phyloP scores from a whole-genome alignment of 2,113 vertebrate species.

The Anoplopoma fimbria region DNA sequence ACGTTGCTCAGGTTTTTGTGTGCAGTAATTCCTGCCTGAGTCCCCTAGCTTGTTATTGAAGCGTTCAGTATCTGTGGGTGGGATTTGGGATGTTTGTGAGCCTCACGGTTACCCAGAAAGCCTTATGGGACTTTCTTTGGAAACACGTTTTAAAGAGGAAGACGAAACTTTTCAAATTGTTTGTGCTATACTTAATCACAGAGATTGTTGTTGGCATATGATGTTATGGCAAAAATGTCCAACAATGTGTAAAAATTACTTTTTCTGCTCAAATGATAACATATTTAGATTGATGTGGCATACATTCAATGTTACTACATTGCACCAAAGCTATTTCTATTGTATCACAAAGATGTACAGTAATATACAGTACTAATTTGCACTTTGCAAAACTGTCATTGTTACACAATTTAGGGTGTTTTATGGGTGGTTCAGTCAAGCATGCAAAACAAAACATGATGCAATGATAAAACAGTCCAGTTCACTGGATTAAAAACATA shows the following conservation, averaged over 20 bases:
- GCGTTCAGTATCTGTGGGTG: slow-evolving; percentile 28
- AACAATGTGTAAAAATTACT: neutral
- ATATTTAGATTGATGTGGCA: neutral
- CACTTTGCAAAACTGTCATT: neutral
- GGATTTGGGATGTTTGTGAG: slow-evolving; percentile 20
- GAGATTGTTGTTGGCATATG: neutral
- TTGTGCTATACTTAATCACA: neutral
- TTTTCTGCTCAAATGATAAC: neutral
- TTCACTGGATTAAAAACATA: neutral
- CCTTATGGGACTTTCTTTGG: neutral
- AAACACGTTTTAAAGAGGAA: neutral
- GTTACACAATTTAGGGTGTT: neutral
- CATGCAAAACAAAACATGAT: slow-evolving; percentile 34
- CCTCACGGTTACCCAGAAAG: neutral
- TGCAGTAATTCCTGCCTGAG: neutral
- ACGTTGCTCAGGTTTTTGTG: slow-evolving; percentile 29
- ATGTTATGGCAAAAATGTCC: no score
- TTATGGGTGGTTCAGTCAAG: slow-evolving; percentile 6
- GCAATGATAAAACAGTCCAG: slow-evolving; percentile 1
- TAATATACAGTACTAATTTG: neutral
- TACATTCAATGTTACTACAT: neutral
- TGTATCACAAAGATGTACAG: neutral
- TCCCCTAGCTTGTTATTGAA: slow-evolving; percentile 7
- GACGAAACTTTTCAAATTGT: neutral
- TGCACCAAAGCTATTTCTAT: neutral